These are phyloP conservation scores for Vimba vimba DNA, from an alignment of 2,113 vertebrate genomes.

Conservation along the genomic window DNA sequence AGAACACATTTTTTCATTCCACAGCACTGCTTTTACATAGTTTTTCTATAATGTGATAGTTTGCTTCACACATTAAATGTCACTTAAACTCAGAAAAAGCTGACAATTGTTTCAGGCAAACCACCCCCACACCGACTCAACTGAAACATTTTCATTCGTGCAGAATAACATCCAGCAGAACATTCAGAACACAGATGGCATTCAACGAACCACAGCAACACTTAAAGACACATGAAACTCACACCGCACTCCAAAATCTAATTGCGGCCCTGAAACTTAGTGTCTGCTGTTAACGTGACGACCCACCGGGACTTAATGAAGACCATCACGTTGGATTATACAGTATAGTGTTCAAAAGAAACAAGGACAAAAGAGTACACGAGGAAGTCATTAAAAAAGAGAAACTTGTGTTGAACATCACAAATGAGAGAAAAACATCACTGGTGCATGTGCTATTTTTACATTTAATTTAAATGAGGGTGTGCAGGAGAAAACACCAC, in stretches of 20 bases:
- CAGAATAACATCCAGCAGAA: too few species aligned
- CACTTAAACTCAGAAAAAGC: not conserved
- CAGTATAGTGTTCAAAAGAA: not conserved
- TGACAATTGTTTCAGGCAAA: not conserved
- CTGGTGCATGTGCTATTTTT: not conserved
- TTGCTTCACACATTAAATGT: not conserved
- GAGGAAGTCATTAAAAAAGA: not conserved
- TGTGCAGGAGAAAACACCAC: not conserved
- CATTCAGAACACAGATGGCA: not conserved
- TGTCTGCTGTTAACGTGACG: conserved; percentile 31
- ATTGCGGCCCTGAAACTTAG: conserved; percentile 36
- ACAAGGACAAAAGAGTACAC: not conserved
- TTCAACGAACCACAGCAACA: not conserved
- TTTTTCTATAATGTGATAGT: not conserved
- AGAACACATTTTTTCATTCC: not conserved
- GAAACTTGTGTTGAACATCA: not conserved
- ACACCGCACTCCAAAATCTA: not conserved
- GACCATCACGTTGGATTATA: not conserved
- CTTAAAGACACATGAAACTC: not conserved
- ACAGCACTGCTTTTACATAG: not conserved
- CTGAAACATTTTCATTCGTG: too few species aligned
- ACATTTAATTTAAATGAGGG: not conserved
- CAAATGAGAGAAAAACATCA: not conserved
- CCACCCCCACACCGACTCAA: not conserved
- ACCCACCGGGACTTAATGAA: conserved; percentile 28